Percentiles rank a stretch among this genome's conserved stretches.
Evolutionary conservation across 2,113 vertebrate genomes (phyloP).

Genomic region (Isurus oxyrinchus): DNA sequence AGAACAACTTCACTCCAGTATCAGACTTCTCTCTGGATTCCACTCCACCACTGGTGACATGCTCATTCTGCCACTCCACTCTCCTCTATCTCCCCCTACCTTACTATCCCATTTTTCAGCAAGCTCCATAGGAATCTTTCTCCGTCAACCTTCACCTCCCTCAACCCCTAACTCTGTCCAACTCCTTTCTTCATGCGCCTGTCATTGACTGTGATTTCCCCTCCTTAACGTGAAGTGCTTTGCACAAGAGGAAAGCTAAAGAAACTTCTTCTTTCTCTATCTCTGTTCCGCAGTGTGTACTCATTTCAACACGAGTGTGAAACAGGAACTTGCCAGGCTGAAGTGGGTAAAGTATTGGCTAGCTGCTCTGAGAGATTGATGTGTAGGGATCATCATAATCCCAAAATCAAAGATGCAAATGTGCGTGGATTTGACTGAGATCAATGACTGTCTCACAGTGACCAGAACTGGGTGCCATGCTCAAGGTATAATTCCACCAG

Average conservation of each 20-base stretch:
- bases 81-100: not conserved
- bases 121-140: not conserved
- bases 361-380: not conserved
- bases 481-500: not conserved
- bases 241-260: not conserved
- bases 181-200: not conserved
- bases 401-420: not conserved
- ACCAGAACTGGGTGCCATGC: not conserved
- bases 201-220: not conserved
- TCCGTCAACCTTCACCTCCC: not conserved
- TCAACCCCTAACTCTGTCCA: not conserved
- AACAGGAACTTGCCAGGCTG: not conserved
- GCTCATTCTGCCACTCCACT: not conserved
- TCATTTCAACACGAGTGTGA: not conserved
- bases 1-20: not conserved
- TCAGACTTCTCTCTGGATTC: not conserved
- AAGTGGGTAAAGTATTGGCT: fast-evolving
- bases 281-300: not conserved
- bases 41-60: not conserved
- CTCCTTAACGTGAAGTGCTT: not conserved
- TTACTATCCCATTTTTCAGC: not conserved
- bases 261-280: not conserved
- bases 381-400: not conserved
- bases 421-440: not conserved
- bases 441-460: not conserved